Base-by-base conservation (phyloP, 2,113 vertebrate genomes). In the Chionis minor region DNA sequence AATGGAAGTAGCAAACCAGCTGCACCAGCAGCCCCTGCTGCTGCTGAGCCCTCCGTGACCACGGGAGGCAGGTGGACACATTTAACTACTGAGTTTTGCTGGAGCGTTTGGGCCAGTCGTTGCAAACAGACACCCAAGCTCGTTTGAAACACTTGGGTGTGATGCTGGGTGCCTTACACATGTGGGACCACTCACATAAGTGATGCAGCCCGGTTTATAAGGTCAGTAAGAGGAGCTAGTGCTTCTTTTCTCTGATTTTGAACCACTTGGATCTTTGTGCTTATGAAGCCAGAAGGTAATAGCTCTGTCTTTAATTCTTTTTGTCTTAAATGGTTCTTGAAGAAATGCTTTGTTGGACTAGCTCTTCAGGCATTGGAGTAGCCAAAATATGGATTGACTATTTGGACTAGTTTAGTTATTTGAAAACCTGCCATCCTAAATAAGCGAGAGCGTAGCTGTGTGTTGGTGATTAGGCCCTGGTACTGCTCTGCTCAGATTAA, bases 191-290 rank as follows among this genome's bases (percentile, higher is more conserved):
- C 54, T 65, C 33, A 7, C 30, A 12, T 28, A 9, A 73, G 7
- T 30, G 65, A 16, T 12, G 17, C 58, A 67, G 42, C 12, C 26
- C 12, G 21, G 44, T 65, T 69, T 75, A 56, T 66, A 40, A 88
- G 65, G 44, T 7, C 70, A 61, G 10, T 5, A 5, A 74, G 77
- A 79, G 21, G 21, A 17, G 1, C 0, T 4, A 0, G 0, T 27
- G 0, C 3, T 15, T 10, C 5, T 61, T 27, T 3, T 63, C 0
- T 38, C 20, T 58, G 22, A 3, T 44, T 30, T 81, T 20, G 27
- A 38, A 6, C 8, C 4, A 0, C 1, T 0, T 0, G 1, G 9
- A 1, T 49, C 9, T 58, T 61, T 35, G 21, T 28, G 27, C 6
- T 65, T 10, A 0, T 15, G 74, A 42, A 82, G 21, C 12, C 1